These are phyloP conservation scores for Micropoecilia bifurca DNA, from an alignment of 2,797 vertebrate genomes.

Conservation along the genomic window DNA sequence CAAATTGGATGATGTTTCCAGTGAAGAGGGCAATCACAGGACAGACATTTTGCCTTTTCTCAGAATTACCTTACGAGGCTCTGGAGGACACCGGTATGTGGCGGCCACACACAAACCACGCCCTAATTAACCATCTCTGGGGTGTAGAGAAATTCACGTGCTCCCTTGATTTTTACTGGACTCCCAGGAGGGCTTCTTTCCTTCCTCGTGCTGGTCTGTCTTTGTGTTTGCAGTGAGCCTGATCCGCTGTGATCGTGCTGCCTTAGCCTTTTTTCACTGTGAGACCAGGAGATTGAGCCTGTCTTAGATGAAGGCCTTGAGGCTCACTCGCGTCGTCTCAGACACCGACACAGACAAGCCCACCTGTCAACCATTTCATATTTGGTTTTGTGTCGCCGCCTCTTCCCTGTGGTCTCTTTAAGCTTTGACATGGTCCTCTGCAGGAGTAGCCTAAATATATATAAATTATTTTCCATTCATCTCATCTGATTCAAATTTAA, in stretches of 20 bases:
- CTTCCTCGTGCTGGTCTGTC: slow-evolving; percentile 64
- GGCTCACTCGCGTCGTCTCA: slow-evolving; percentile 1
- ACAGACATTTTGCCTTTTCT: slow-evolving; percentile 25
- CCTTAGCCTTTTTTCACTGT: slow-evolving; percentile 10
- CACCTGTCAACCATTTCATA: slow-evolving; percentile 19
- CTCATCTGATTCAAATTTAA: slow-evolving; percentile 61
- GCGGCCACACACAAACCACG: slow-evolving; percentile 55
- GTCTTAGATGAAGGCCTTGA: slow-evolving; percentile 4
- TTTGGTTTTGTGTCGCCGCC: slow-evolving; percentile 14
- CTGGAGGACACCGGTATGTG: slow-evolving; percentile 59
- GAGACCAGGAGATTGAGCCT: slow-evolving; percentile 1
- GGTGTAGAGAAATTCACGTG: slow-evolving; percentile 48
- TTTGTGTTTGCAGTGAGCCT: slow-evolving; percentile 57
- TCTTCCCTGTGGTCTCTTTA: slow-evolving; percentile 37
- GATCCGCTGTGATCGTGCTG: slow-evolving; percentile 48
- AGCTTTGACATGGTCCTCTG: slow-evolving; percentile 22
- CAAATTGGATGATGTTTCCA: slow-evolving; percentile 30
- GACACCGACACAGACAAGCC: slow-evolving; percentile 1
- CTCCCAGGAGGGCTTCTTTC: slow-evolving; percentile 55
- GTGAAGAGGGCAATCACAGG: slow-evolving; percentile 25
- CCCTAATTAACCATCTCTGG: slow-evolving; percentile 64
- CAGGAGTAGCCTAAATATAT: slow-evolving; percentile 50
- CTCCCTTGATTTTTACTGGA: slow-evolving; percentile 52
- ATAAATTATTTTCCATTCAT: slow-evolving; percentile 49
- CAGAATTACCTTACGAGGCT: slow-evolving; percentile 48